Evolutionary conservation across 2,888 invertebrate genomes (phyloP), one percentile per base, ranked within the genome.

Genomic region (Strigamia crassipes): DNA sequence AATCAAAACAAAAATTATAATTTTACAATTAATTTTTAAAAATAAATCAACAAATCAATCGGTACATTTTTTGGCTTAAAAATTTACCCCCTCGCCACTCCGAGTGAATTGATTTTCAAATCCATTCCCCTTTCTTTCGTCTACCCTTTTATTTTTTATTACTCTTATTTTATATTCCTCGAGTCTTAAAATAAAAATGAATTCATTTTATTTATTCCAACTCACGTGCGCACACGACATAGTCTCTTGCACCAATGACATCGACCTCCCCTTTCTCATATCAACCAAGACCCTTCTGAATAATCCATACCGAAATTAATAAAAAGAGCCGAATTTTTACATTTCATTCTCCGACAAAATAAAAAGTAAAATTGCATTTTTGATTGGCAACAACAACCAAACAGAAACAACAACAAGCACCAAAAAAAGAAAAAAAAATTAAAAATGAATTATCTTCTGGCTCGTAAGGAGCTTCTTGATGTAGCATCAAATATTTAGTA

Each of bases 171-270:
- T 66, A 61, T 66, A 66, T 66, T 27, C 18, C 18, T n/a, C 66
- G 13, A 66, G 66, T 66, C 66, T 66, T 66, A 66, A 66, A 66
- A 66, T 66, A 66, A 66, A 66, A 66, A 66, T 66, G 66, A 66
- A 66, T 66, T 27, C 66, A 66, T 66, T 66, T 31, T 66, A 66
- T 66, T 66, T 66, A 66, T 66, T 66, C 66, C 66, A 27, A 31
- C 66, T 66, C 66, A 66, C 66, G 66, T 66, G 66, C 66, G 10
- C 51, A 27, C 27, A 66, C 66, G 66, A 66, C 66, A 66, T 23
- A 66, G 5, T 27, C 27, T 66, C 23, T 27, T 66, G 27, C 66
- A 66, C 66, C 66, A 66, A 66, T 31, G 27, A 66, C 23, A 66
- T 23, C 27, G 15, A 66, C 66, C 27, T 15, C 66, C 66, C 66